phyloP scores from a whole-genome alignment of 1,140 invertebrate species.

The Nixonia krombeini region DNA sequence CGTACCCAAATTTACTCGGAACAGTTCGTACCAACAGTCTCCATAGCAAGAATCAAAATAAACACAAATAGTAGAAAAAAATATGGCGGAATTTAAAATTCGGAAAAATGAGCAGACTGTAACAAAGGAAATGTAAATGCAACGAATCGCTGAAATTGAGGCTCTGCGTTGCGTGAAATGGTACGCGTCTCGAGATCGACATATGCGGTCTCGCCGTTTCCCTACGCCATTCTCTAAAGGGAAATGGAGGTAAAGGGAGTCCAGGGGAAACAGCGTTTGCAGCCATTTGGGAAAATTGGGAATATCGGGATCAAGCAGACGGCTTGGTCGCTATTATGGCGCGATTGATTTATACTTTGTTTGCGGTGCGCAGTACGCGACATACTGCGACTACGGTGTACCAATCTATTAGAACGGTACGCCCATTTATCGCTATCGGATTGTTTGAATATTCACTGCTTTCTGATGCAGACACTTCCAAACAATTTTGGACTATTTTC shows the following conservation, averaged over 20 bases:
- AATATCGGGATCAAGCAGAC: conserved; percentile 61
- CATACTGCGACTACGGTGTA: conserved; percentile 15
- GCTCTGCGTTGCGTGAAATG: conserved; percentile 58
- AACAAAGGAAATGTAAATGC: conserved; percentile 20
- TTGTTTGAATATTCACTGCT: not conserved
- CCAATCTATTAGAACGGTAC: conserved; percentile 30
- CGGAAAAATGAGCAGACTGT: not conserved
- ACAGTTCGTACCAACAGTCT: no score
- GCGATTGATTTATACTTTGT: conserved; percentile 70
- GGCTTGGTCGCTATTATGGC: conserved; percentile 58
- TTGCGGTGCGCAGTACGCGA: conserved; percentile 46
- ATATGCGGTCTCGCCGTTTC: conserved; percentile 60
- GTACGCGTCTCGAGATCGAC: conserved; percentile 54
- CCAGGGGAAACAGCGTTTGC: conserved; percentile 53
- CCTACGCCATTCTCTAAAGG: conserved; percentile 42
- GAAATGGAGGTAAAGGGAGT: conserved; percentile 49
- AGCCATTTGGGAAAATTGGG: conserved; percentile 69
- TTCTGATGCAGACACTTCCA: no score
- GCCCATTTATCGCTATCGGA: conserved; percentile 3
- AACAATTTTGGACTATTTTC: no score
- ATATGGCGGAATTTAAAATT: no score
- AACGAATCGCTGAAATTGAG: conserved; percentile 37
- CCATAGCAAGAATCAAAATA: no score
- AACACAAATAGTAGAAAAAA: no score
- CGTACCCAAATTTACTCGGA: no score